Percentiles rank a stretch among this genome's conserved stretches.
Conservation (phyloP, 2,888 invertebrate genomes). For the Mallateleia sp. region DNA sequence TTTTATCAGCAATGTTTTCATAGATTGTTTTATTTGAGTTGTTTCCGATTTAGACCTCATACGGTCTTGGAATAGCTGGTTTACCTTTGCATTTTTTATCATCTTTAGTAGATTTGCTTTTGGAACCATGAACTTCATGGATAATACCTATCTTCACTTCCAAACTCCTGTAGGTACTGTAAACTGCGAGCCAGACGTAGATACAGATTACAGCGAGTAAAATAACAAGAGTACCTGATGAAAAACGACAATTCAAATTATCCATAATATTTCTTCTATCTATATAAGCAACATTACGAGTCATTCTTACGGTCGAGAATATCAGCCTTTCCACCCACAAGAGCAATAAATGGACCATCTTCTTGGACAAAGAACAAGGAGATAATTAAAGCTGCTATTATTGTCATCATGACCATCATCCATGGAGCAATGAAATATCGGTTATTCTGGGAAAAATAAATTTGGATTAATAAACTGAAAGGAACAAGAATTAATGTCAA, state of each 20-base stretch:
- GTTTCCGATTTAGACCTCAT: slow-evolving; percentile 77
- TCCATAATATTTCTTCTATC: too few species aligned
- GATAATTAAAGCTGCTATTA: slow-evolving; percentile 87
- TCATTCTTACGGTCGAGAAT: slow-evolving; percentile 85
- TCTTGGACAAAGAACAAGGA: slow-evolving; percentile 87
- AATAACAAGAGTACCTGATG: slow-evolving; percentile 84
- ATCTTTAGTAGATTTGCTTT: slow-evolving; percentile 60
- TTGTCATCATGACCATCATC: slow-evolving; percentile 89
- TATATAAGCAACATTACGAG: too few species aligned
- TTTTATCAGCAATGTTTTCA: slow-evolving; percentile 3
- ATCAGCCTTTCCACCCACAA: slow-evolving; percentile 85
- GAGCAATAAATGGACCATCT: slow-evolving; percentile 86
- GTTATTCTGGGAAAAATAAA: slow-evolving; percentile 86
- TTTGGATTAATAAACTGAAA: neutral
- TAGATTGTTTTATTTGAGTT: neutral
- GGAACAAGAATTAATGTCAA: neutral
- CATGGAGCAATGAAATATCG: slow-evolving; percentile 89
- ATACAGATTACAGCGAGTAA: slow-evolving; percentile 84
- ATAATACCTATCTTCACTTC: slow-evolving; percentile 87
- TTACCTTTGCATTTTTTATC: slow-evolving; percentile 73
- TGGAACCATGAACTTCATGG: slow-evolving; percentile 86
- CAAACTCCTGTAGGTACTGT: slow-evolving; percentile 89
- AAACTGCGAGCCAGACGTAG: slow-evolving; percentile 89
- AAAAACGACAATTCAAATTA: neutral
- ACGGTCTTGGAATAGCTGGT: slow-evolving; percentile 69